Evolutionary conservation across 2,888 invertebrate genomes (phyloP).

Genomic region (Clistopyga incitator): DNA sequence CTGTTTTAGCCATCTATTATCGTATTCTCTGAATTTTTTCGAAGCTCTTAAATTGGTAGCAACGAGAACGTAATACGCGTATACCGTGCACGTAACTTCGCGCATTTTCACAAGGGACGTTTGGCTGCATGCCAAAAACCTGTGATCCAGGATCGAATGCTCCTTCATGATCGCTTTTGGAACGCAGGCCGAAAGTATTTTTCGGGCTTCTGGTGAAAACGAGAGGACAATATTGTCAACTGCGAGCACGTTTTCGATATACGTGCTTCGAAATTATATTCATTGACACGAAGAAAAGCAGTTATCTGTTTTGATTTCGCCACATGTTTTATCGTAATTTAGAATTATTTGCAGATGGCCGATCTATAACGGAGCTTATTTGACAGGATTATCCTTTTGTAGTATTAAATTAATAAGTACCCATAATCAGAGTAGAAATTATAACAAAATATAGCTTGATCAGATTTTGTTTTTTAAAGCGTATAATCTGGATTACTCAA

Average conservation of each 20-base stretch:
- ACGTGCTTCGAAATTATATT: constrained; percentile 52
- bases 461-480: too few species aligned
- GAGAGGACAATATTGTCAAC: constrained; percentile 62
- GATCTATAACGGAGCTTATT: too few species aligned
- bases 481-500: too few species aligned
- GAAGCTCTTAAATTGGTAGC: neutral
- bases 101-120: constrained; percentile 60
- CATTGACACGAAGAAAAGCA: constrained; percentile 20
- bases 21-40: neutral
- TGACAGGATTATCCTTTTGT: too few species aligned
- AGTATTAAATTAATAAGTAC: too few species aligned
- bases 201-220: constrained; percentile 61
- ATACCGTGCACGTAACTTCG: constrained; percentile 64
- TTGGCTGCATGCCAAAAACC: constrained; percentile 55
- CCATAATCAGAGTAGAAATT: too few species aligned
- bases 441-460: too few species aligned
- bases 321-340: constrained; percentile 5
- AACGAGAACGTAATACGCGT: constrained; percentile 53
- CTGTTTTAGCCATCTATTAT: neutral
- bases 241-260: constrained; percentile 57
- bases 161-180: neutral
- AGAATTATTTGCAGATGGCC: constrained; percentile 19
- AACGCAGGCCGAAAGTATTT: constrained; percentile 51
- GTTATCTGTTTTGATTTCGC: constrained; percentile 31
- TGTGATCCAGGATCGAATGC: constrained; percentile 60